Conservation (phyloP, 2,113 vertebrate genomes). For the Rhabdornis inornatus region DNA sequence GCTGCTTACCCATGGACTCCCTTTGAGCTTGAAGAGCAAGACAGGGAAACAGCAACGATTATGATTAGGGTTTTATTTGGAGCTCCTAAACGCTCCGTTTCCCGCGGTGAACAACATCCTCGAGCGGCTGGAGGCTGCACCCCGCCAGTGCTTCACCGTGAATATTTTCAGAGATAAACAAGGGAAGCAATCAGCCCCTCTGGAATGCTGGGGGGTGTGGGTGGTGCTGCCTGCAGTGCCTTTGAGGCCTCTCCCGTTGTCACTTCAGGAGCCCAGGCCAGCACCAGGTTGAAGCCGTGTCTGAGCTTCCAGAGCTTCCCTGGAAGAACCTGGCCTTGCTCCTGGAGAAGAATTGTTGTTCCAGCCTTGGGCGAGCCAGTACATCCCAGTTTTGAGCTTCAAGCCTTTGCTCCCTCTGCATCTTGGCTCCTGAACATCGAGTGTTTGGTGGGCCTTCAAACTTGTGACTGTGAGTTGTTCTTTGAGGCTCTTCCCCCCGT, state of each 20-base stretch:
- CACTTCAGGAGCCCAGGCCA: not conserved
- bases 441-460: not conserved
- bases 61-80: constrained; percentile 7
- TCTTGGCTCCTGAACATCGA: not conserved
- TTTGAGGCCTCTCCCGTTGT: not conserved
- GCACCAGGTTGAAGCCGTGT: not conserved
- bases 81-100: not conserved
- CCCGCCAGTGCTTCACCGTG: not conserved
- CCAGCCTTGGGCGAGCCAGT: rapidly evolving
- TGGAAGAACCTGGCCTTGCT: not conserved
- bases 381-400: not conserved
- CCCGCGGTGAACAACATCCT: not conserved
- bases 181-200: constrained; percentile 38
- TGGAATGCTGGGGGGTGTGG: not conserved
- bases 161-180: not conserved
- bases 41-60: not conserved
- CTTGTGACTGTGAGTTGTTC: rapidly evolving
- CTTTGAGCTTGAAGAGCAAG: not conserved
- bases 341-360: not conserved
- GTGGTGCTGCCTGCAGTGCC: not conserved
- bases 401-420: not conserved
- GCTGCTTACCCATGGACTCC: not conserved
- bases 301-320: not conserved
- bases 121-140: not conserved
- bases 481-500: not conserved